Base-by-base conservation (phyloP, 1,140 invertebrate genomes). In the Dendroctonus valens region DNA sequence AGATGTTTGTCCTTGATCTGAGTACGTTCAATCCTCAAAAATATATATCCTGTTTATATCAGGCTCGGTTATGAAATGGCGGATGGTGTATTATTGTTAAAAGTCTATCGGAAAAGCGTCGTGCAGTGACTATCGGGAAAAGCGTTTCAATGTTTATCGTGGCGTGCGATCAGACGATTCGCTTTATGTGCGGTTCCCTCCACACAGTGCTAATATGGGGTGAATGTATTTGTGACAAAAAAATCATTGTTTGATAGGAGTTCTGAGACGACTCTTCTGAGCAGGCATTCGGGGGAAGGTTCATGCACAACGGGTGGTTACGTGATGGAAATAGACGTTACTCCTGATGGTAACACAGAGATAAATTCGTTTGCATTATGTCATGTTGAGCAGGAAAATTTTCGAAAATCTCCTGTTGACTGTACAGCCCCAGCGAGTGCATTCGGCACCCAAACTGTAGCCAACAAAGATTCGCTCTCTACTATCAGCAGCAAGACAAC, bases 401-500 rank as follows among this genome's bases (percentile, higher is more conserved):
- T 52, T 54, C 63, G 0, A 42, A 59, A 41, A 7, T 26, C 50
- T 15, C 8, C 37, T 37, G 26, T 12, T 12, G 50, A 14, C 5
- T 15, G 50, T 26, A 52, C 50, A n/a, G 37, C 50, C 50, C 12
- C n/a, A 14, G 8, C 9, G 26, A 15, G 50, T 48, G 14, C 46
- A 11, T 44, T 39, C 38, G 58, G 58, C 41, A 46, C n/a, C n/a
- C 15, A 49, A 48, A 26, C 41, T 55, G 37, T 67, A 67, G 65
- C 51, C 41, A 49, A 61, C 12, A 62, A 57, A 15, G 58, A 59
- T 37, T 26, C 39, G 14, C 49, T 57, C 55, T 40, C 67, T 46
- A 69, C 55, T 46, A 60, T 46, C 57, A 66, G 59, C 52, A 76
- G 51, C 59, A 77, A 74, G 75, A 85, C 86, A 75, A 84, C 86